Evolutionary conservation across 1,140 invertebrate genomes (phyloP), one percentile per base, ranked within the genome.

Genomic region (Drosophila eugracilis): DNA sequence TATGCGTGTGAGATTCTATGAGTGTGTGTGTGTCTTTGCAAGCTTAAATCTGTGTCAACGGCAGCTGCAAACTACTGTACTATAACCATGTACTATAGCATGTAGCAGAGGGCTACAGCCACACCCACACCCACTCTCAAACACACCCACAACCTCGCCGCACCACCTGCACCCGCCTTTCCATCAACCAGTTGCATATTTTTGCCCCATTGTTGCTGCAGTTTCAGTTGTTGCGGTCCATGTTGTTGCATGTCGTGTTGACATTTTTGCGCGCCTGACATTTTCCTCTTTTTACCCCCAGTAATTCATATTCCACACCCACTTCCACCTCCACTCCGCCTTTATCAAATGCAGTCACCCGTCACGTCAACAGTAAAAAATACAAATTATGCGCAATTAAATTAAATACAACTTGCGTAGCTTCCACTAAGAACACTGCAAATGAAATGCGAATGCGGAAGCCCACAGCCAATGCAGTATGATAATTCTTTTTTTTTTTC

Each of bases 211-310:
- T 71, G 66, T 50, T 73, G 69, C 15, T 28, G 54, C 34, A 17
- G 32, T 28, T 49, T 37, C 45, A 32, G 70, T 53, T 62, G 48
- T 77, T 85, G 80, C 72, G 75, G 80, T 76, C 53, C 65, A 70
- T 84, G 59, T 84, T 84, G 78, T 85, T 77, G 81, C 81, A 86
- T 81, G 80, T 88, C 59, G 73, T 70, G 81, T 77, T 86, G 81
- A 88, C 83, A 85, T 85, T 84, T 83, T 81, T 81, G 50, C 69
- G 57, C 60, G 52, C 22, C 69, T 75, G 70, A 78, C 79, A 84
- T 79, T 84, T 73, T 75, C 39, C 49, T 28, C 5, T 7, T 75
- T 72, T 55, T 72, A 47, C 4, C n/a, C n/a, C 19, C 69, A 45
- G 69, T 66, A 77, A 86, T 86, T 75, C 53, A 75, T 53, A 71